A percentile compares a stretch with the other conserved stretches of the same genome.
Conservation (phyloP, 1,140 invertebrate species). For the Andricus grossulariae region DNA sequence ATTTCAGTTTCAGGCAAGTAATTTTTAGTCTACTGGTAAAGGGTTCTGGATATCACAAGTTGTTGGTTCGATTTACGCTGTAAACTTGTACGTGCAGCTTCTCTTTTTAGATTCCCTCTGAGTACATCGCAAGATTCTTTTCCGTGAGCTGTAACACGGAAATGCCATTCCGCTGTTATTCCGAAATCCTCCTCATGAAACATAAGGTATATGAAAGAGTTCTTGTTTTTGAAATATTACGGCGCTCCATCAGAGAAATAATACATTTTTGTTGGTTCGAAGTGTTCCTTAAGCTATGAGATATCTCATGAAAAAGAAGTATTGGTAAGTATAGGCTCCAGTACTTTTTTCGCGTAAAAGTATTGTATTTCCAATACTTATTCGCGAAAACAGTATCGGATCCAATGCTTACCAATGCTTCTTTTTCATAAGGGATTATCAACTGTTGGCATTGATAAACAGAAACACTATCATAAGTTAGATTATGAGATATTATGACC, state of each 20-base stretch:
- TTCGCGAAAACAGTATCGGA: too few species aligned
- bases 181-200: conserved; percentile 57
- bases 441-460: conserved; percentile 49
- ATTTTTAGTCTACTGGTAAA: too few species aligned
- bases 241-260: conserved; percentile 61
- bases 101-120: conserved; percentile 56
- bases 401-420: too few species aligned
- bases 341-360: too few species aligned
- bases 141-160: conserved; percentile 61
- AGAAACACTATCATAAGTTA: conserved; percentile 48
- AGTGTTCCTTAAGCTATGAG: conserved; percentile 39
- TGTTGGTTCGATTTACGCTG: too few species aligned
- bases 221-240: conserved; percentile 64
- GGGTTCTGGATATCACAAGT: too few species aligned
- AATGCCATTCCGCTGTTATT: conserved; percentile 39
- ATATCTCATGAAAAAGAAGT: too few species aligned
- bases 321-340: too few species aligned
- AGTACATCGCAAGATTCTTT: conserved; percentile 63
- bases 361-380: too few species aligned
- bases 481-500: too few species aligned
- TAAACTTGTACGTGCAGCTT: conserved; percentile 38
- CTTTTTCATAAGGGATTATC: conserved; percentile 5
- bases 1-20: too few species aligned
- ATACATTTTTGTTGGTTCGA: conserved; percentile 53
- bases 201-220: conserved; percentile 61